Evolutionary conservation across 2,888 invertebrate species (phyloP), one percentile per base, ranked within the genome.

Genomic region (Drosophila setosimentum): DNA sequence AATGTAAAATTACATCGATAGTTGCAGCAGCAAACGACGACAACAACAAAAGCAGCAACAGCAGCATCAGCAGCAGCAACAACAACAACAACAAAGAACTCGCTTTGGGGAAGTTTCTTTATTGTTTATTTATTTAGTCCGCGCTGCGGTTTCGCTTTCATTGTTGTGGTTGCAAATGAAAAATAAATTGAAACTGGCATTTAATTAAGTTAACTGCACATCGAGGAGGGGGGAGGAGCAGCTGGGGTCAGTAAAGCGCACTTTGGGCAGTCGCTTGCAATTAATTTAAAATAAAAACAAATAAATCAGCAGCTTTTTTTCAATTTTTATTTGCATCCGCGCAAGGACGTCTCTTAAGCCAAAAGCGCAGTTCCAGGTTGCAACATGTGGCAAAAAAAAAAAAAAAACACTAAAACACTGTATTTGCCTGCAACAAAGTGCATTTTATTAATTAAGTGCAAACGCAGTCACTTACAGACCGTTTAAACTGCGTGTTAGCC

Each of bases 161-260:
- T 83, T 89, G 87, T 80, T 82, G 89, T 79, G 73, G 65, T 68
- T 59, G 68, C 60, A 59, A 76, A 82, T 79, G 82, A 68, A 83
- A 89, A 87, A 89, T 89, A 87, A 87, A 87, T 89, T 89, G 80
- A 87, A 87, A 75, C 78, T 85, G 87, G 87, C 87, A 87, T 89
- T 87, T 89, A 89, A 89, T 87, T 87, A 87, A 89, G 86, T 83
- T 87, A 89, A 76, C 70, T 71, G 73, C 50, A 27, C 37, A 49
- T 16, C 3, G n/a, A 35, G 48, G 6, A 21, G 29, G 37, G 33
- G 13, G 33, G 10, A 5, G 33, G 6, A 24, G 21, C 24, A 10
- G 24, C 5, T 2, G 29, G 27, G 45, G 45, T 45, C 45, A 45
- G 45, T 45, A 16, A 16, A 1, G 45, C 8, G 24, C 13, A 30